Evolutionary conservation across 2,888 invertebrate genomes (phyloP), one percentile per base, ranked within the genome.

Genomic region (Euproctis similis): DNA sequence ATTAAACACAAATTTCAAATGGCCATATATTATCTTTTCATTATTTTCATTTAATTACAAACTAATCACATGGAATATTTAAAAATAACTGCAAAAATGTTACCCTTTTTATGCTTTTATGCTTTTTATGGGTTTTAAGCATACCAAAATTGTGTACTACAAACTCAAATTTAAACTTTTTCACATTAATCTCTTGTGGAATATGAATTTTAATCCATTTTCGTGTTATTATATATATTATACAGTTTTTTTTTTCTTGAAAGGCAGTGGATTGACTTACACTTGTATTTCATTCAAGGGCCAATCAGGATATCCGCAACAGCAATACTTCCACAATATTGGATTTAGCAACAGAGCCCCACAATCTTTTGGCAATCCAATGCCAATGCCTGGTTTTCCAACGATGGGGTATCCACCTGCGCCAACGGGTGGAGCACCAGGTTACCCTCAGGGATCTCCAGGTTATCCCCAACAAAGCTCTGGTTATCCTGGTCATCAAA

Each of bases 221-320:
- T 16, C 22, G 30, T 6, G 5, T 10, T 8, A 8, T 8, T 7
- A 22, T 16, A 16, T 14, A 23, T 6, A 24, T 30, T 5, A 16
- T 16, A 16, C 7, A 7, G 7, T 5, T 16, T 16, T 4, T 5
- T 16, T 19, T 19, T 6, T 12, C 5, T 18, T 19, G 22, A 10
- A 32, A 34, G 28, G 26, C 27, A 31, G 22, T 45, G 39, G 35
- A 42, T 47, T 49, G 38, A 51, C 26, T 51, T 66, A 65, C 59
- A 47, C 44, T 69, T 70, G 70, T 41, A 43, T 68, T 85, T 70
- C 54, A 87, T 85, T 70, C 53, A 87, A 74, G 88, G 88, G 69
- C 64, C 84, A 71, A 68, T 71, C 69, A 63, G 86, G 86, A 81
- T 87, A 59, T 62, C 82, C 77, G 53, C 82, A 72, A 60, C 82